Evolutionary conservation across 2,797 vertebrate species (phyloP).

Genomic region (Phalloptychus januarius): DNA sequence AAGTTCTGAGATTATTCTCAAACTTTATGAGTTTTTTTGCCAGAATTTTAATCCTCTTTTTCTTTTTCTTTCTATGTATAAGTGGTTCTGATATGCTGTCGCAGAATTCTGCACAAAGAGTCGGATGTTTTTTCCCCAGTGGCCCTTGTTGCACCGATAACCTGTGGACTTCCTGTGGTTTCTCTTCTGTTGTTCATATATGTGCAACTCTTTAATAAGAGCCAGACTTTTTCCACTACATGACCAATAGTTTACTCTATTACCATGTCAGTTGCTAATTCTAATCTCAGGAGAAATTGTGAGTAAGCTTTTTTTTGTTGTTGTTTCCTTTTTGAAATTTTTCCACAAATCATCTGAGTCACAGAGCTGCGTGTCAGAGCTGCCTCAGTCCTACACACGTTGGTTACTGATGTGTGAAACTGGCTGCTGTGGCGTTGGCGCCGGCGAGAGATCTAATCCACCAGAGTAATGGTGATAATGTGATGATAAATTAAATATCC

Average conservation of each 20-base stretch:
- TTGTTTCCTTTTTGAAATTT: neutral
- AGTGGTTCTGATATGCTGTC: too few species aligned
- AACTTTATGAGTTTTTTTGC: too few species aligned
- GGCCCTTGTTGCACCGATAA: neutral
- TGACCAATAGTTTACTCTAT: neutral
- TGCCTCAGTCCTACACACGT: neutral
- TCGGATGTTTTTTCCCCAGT: too few species aligned
- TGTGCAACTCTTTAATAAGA: neutral
- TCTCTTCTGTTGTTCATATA: neutral
- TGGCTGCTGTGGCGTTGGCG: neutral
- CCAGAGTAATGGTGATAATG: neutral
- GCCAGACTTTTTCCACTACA: neutral
- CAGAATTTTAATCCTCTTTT: too few species aligned
- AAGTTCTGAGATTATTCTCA: too few species aligned
- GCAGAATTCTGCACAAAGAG: too few species aligned
- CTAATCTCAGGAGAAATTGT: neutral
- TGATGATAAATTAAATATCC: neutral
- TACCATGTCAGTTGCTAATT: neutral
- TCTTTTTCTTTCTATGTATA: too few species aligned
- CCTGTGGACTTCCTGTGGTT: neutral
- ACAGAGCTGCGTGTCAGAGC: neutral
- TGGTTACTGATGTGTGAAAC: slow-evolving; percentile 2
- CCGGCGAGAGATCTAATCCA: neutral
- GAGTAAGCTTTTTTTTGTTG: neutral
- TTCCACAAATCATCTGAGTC: neutral